Base-by-base conservation (phyloP, 2,797 vertebrate species). In the Pygocentrus nattereri region DNA sequence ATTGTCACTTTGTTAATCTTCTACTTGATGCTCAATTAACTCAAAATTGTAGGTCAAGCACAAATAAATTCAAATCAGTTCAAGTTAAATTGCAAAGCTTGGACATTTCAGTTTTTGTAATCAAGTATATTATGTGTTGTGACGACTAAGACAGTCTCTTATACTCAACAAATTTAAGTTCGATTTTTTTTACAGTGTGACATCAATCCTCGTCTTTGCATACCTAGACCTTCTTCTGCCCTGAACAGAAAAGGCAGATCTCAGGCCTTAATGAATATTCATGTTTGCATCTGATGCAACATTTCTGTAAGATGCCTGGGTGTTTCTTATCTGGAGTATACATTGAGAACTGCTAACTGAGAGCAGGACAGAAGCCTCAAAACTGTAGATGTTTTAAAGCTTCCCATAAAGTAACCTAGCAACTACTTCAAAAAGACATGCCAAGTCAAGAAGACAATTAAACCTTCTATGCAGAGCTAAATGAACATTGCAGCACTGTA, bases 331-430 rank as follows among this genome's bases (percentile, higher is more conserved):
- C n/a, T 59, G 16, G 4, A 30, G 58, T 61, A 61, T 25, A 65
- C 6, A 65, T 10, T 7, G 4, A 21, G 62, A 19, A 38, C 30
- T 34, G 18, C 30, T 15, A 71, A 69, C 13, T 3, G 1, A 23
- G 67, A 23, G 41, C 62, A 13, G 52, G 38, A 4, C 7, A 56
- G 25, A 38, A 2, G 41, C 41, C 31, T 34, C 47, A 78, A 31
- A 10, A 61, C 31, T 8, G 41, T n/a, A 19, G 70, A 30, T 31
- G 67, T 68, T 65, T 5, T 34, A 49, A 68, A 47, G 16, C 19
- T 68, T 21, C 27, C 31, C 65, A 34, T 68, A 34, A 69, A 47
- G 27, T 75, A 59, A 69, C 52, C 79, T 68, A 81, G 79, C 72
- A 75, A 68, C 72, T 19, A 49, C 65, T 58, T 74, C 19, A 21